These are phyloP conservation scores for Ailuropoda melanoleuca DNA, from an alignment of 2,113 vertebrate genomes.

Conservation along the genomic window DNA sequence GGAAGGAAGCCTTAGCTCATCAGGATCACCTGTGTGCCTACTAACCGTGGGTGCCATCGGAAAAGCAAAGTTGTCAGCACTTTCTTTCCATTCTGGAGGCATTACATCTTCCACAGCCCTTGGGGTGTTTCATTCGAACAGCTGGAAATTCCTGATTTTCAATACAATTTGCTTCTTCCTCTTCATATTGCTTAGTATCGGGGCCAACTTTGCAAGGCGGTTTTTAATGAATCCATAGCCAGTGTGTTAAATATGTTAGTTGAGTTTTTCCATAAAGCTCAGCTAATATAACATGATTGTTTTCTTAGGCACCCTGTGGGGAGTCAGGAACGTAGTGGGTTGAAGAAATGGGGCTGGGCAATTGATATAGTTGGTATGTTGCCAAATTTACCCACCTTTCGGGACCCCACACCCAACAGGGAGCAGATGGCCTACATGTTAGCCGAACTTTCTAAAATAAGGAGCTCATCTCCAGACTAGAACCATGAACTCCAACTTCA, in stretches of 20 bases:
- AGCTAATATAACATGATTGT: slow-evolving; percentile 78
- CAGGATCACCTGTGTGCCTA: slow-evolving; percentile 38
- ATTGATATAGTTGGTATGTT: slow-evolving; percentile 49
- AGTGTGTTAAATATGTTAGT: slow-evolving; percentile 77
- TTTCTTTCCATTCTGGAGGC: slow-evolving; percentile 60
- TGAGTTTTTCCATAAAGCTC: slow-evolving; percentile 78
- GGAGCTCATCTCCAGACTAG: not conserved
- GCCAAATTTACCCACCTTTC: slow-evolving; percentile 63
- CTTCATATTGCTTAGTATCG: slow-evolving; percentile 63
- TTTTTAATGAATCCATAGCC: slow-evolving; percentile 80
- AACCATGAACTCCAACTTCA: not conserved
- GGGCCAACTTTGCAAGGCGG: slow-evolving; percentile 68
- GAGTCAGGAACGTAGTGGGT: slow-evolving; percentile 43
- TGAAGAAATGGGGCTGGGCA: slow-evolving; percentile 17
- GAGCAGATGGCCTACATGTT: slow-evolving; percentile 18
- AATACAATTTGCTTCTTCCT: slow-evolving; percentile 76
- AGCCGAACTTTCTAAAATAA: slow-evolving; percentile 51
- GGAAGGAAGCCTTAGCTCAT: slow-evolving; percentile 53
- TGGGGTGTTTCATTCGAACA: slow-evolving; percentile 74
- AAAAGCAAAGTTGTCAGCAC: slow-evolving; percentile 59
- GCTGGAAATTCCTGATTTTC: slow-evolving; percentile 76
- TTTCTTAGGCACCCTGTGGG: slow-evolving; percentile 71
- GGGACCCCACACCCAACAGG: slow-evolving; percentile 32
- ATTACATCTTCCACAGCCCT: slow-evolving; percentile 57
- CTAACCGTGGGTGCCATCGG: slow-evolving; percentile 60